These are phyloP conservation scores for Eupelmus urozonus DNA, from an alignment of 2,888 invertebrate species.

Conservation along the genomic window DNA sequence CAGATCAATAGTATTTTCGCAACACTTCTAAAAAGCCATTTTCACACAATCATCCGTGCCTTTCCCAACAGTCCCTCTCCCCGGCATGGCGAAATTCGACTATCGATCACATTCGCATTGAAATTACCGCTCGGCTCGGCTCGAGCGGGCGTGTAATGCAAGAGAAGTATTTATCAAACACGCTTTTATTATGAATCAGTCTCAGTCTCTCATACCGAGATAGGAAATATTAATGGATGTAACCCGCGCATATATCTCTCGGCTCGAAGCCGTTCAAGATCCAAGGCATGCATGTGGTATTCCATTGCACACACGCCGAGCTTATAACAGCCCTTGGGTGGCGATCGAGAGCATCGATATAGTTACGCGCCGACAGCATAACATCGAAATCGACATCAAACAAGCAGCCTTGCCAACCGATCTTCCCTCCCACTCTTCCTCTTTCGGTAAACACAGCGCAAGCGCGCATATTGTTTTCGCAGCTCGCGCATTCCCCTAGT, in stretches of 20 bases:
- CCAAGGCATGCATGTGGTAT: slow-evolving; percentile 5
- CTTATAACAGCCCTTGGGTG: slow-evolving; percentile 65
- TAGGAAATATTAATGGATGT: slow-evolving; percentile 55
- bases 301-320: slow-evolving; percentile 9
- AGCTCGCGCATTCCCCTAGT: slow-evolving; percentile 55
- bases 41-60: not conserved
- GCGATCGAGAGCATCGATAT: slow-evolving; percentile 58
- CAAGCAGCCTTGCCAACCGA: slow-evolving; percentile 66
- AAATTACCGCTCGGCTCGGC: slow-evolving; percentile 20
- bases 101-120: slow-evolving; percentile 49
- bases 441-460: slow-evolving; percentile 66
- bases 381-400: slow-evolving; percentile 71
- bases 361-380: slow-evolving; percentile 69
- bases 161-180: slow-evolving; percentile 55
- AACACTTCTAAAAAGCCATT: not conserved
- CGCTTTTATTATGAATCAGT: slow-evolving; percentile 51
- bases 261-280: not conserved
- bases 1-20: no score
- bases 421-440: slow-evolving; percentile 60
- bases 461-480: slow-evolving; percentile 66
- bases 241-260: slow-evolving; percentile 30
- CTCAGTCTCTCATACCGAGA: not conserved
- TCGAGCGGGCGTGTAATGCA: slow-evolving; percentile 28
- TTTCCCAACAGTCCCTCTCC: not conserved
- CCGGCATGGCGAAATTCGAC: not conserved